phyloP scores from a whole-genome alignment of 2,113 vertebrate species.

The Nestor notabilis region DNA sequence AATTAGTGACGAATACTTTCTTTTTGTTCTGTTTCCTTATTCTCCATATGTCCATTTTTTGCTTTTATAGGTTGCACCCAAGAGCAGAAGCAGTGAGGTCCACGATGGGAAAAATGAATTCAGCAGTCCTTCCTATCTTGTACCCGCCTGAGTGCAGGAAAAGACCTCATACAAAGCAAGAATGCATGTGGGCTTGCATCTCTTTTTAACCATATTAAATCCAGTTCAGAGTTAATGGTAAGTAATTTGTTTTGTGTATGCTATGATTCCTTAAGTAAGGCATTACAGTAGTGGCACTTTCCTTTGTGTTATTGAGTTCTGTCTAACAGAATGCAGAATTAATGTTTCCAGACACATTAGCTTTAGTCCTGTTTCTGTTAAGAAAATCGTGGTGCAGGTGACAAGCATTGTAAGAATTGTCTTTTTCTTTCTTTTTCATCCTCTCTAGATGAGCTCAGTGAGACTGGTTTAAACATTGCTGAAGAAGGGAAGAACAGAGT shows the following conservation, averaged over 20 bases:
- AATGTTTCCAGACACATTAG: neutral
- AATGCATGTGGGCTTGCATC: neutral
- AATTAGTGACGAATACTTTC: neutral
- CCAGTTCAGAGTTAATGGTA: neutral
- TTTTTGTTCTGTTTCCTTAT: neutral
- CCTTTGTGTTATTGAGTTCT: neutral
- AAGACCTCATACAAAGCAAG: neutral
- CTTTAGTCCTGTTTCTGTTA: neutral
- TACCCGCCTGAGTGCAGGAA: neutral
- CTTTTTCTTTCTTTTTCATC: neutral
- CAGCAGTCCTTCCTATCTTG: neutral
- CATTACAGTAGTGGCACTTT: neutral
- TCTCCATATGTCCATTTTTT: fast-evolving
- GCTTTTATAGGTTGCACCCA: neutral
- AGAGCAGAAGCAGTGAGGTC: neutral
- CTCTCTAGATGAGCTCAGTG: neutral
- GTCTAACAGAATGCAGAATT: neutral
- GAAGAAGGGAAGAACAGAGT: neutral
- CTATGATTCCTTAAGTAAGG: neutral
- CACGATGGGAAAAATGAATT: neutral
- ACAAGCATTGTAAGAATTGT: neutral
- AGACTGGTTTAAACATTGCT: neutral
- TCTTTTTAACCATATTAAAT: neutral
- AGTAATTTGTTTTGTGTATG: neutral
- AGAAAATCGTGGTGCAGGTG: neutral